Evolutionary conservation across 92 coral and sea anemone species (phyloP).

Genomic region (Muricea muricata): DNA sequence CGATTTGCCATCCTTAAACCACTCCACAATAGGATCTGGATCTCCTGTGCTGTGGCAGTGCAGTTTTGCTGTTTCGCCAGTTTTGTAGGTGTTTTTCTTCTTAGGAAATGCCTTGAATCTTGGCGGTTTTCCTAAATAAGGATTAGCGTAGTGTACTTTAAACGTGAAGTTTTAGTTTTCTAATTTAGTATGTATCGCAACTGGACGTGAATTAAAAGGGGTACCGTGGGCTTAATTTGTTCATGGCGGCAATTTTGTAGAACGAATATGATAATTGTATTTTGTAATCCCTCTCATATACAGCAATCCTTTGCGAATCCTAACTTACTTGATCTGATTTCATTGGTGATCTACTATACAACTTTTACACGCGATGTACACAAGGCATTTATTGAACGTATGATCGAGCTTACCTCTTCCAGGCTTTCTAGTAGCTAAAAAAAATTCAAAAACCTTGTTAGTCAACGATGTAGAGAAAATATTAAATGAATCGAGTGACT

Average conservation of each 20-base stretch:
- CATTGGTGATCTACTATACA: no score
- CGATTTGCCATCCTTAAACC: slow-evolving; percentile 61
- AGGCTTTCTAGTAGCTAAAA: not conserved
- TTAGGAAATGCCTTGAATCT: not conserved
- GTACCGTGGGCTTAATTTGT: no score
- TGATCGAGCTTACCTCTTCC: not conserved
- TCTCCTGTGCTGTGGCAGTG: slow-evolving; percentile 69
- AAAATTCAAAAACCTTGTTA: not conserved
- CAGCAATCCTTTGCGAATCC: no score
- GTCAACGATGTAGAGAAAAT: not conserved
- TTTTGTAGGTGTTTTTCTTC: not conserved
- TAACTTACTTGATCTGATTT: no score
- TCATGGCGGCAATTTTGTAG: no score
- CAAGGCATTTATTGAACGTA: no score
- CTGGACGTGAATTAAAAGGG: not conserved
- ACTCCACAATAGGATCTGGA: slow-evolving; percentile 60
- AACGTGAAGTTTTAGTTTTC: not conserved
- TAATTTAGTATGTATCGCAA: not conserved
- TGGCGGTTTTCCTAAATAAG: slow-evolving; percentile 1
- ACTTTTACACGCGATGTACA: no score
- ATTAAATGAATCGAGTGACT: not conserved
- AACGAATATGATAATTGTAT: no score
- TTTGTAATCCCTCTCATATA: no score
- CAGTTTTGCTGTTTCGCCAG: slow-evolving; percentile 64
- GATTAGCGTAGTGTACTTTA: not conserved